Evolutionary conservation across 2,113 vertebrate genomes (phyloP).

Genomic region (Panthera uncia): DNA sequence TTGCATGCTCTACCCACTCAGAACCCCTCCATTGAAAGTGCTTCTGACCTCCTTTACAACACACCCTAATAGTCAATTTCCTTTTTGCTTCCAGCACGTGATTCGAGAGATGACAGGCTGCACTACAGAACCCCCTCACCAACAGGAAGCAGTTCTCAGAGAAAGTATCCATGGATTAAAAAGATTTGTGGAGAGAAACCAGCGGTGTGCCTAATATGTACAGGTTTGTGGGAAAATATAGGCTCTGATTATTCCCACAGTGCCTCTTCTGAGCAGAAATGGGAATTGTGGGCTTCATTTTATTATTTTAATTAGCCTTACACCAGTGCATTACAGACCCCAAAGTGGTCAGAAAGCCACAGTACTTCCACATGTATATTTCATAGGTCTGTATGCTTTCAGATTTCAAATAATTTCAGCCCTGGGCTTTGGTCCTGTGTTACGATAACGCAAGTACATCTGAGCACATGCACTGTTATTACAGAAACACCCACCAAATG

Average conservation of each 20-base stretch:
- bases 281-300: neutral
- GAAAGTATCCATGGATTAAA: neutral
- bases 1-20: no score
- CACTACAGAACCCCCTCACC: neutral
- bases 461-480: neutral
- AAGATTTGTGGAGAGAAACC: neutral
- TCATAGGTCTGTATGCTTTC: neutral
- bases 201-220: neutral
- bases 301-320: conserved; percentile 27
- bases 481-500: neutral
- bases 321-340: neutral
- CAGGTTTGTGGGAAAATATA: neutral
- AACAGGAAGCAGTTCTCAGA: neutral
- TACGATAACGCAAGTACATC: neutral
- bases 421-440: neutral
- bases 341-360: neutral
- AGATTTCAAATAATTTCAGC: neutral
- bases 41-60: neutral
- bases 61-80: neutral
- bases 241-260: neutral
- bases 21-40: neutral
- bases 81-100: neutral
- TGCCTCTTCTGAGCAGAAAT: neutral
- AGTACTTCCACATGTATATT: neutral
- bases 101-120: neutral